Evolutionary conservation across 2,797 vertebrate genomes (phyloP), one percentile per base, ranked within the genome.

Genomic region (Microtus californicus): DNA sequence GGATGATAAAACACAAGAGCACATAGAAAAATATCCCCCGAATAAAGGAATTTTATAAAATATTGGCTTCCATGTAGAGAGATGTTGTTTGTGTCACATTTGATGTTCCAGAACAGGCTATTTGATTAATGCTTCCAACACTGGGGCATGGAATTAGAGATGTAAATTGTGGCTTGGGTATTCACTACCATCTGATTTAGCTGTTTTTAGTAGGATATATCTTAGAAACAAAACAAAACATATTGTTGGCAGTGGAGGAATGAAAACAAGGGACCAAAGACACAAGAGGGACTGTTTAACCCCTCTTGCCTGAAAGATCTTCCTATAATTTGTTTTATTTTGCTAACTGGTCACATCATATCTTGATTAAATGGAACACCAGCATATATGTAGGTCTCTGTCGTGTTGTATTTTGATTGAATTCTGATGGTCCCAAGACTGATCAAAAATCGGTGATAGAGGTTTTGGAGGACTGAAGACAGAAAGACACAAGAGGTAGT

Each of bases 1-100:
- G 61, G 89, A 71, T 91, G 87, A 80, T 61, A 79, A 92, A 43
- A 93, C 69, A 95, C 61, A 95, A 92, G 79, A 92, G 23, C 90
- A 87, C 14, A 67, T 27, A 85, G 77, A 83, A 83, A 51, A 91
- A 76, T 54, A 29, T 71, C 1, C 73, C 86, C 82, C 25, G 5
- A 95, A 80, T 79, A 45, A 87, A 94, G 54, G 34, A 67, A 94
- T 89, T n/a, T 87, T 97, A 34, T 83, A 74, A 90, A 59, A 93
- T 87, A 71, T 25, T 87, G 67, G 48, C 34, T 29, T 97, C 27
- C 19, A 61, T 45, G 51, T 67, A 81, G 25, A 80, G 80, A 81
- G 73, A 88, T 76, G 43, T 29, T 65, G 2, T 89, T 87, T 69
- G 63, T 89, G 82, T 94, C n/a, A 59, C 1, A 73, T n/a, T 92